Conservation (phyloP, 2,888 invertebrate genomes). For the Melieria crassipennis region DNA sequence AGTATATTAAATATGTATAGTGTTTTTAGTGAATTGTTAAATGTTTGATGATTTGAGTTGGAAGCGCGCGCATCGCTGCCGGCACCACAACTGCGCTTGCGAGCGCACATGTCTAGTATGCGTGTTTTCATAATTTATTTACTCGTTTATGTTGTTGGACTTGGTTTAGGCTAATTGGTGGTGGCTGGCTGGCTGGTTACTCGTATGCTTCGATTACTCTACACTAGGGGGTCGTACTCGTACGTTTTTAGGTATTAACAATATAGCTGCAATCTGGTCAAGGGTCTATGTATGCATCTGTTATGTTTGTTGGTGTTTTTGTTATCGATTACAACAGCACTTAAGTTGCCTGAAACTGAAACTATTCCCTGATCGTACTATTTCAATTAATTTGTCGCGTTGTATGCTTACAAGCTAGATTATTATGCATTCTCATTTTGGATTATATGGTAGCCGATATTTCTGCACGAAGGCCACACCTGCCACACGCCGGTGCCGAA, state of each 20-base stretch:
- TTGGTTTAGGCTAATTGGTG: too few species aligned
- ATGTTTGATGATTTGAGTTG: too few species aligned
- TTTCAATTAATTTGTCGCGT: slow-evolving; percentile 8
- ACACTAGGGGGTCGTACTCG: neutral
- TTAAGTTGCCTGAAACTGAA: slow-evolving; percentile 18
- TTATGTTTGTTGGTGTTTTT: neutral
- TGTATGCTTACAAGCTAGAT: neutral
- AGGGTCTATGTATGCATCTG: neutral
- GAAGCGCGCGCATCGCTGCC: too few species aligned
- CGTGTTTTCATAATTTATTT: too few species aligned
- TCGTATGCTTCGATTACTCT: neutral
- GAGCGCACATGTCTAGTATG: too few species aligned
- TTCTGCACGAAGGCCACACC: too few species aligned
- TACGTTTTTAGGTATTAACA: neutral
- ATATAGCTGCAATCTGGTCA: neutral
- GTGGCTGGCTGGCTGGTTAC: neutral
- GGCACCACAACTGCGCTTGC: too few species aligned
- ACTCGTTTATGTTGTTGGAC: too few species aligned
- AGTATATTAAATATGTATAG: slow-evolving; percentile 1
- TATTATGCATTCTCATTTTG: neutral
- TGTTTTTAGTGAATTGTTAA: neutral
- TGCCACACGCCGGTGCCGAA: too few species aligned
- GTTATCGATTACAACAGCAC: neutral
- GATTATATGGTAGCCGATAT: neutral
- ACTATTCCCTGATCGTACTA: slow-evolving; percentile 26